Evolutionary conservation across 2,797 vertebrate species (phyloP), one percentile per base, ranked within the genome.

Genomic region (Tapirus indicus): DNA sequence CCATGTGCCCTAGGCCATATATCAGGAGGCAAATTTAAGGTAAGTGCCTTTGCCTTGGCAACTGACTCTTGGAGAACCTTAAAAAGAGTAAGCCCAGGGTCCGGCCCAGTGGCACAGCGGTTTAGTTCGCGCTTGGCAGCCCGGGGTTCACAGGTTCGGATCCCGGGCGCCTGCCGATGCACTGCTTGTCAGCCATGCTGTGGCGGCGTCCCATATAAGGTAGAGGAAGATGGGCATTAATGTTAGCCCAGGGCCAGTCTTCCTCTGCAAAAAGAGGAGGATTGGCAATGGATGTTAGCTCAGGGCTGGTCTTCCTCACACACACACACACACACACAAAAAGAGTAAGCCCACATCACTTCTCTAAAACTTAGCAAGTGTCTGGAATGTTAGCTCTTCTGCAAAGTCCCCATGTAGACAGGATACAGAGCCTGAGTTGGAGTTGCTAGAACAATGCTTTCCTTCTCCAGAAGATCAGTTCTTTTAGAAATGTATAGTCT

Each of bases 321-420:
- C 38, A 38, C 38, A 38, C 38, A 38, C 38, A 38, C 38, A 38
- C 38, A 38, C 38, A 38, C 38, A 38, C 38, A 38, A 2, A 85
- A 82, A 79, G 18, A 85, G 7, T 68, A 88, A 95, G 44, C 13
- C 60, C 35, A 66, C 56, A 56, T 74, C 11, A 38, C 54, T 95
- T 97, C 77, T 90, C 77, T 88, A 69, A 92, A 97, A 79, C 23
- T 49, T 95, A 35, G 20, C n/a, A 77, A 82, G 7, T 92, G 11
- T 93, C 71, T 75, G 3, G 41, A 75, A 94, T 83, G 54, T 60
- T 84, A 69, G 94, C 49, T 92, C 29, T 69, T 84, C 52, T 80
- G 64, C 68, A 49, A 94, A 96, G 16, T 78, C 49, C 16, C 20
- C n/a, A 60, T 71, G 38, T 85, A 32, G 27, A 66, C 38, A 77